Base-by-base conservation (phyloP, 2,888 invertebrate species). In the Beris morrisii region DNA sequence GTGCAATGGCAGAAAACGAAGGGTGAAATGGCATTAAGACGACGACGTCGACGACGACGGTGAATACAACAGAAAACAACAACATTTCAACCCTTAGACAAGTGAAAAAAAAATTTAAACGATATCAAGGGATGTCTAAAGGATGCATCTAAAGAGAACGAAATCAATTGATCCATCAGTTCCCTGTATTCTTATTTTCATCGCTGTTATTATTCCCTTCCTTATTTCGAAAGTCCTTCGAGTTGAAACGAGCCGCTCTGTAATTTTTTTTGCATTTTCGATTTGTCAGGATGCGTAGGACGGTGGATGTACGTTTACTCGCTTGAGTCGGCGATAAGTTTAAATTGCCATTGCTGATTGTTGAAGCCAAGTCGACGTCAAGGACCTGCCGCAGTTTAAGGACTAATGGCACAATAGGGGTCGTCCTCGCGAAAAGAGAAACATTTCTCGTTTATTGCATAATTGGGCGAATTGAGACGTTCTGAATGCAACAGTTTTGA, bases 91-190 rank as follows among this genome's bases (percentile, higher is more conserved):
- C 22, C 22, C 22, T 22, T 22, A 22, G 22, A 22, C 22, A 63
- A 38, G 52, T 67, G 52, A 57, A 67, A 67, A 38, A 64, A 64
- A 45, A 45, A 22, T 28, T 32, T 13, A 32, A 45, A 43, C 15
- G 13, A 48, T 46, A 15, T 65, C 46, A 56, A 15, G 52, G 12
- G 43, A 53, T 32, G 50, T n/a, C 13, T 32, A 57, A 54, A 56
- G 55, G 53, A 57, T 48, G 56, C 15, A 7, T 38, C 38, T 7
- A 3, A 32, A 56, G 63, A 65, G 52, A 57, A 63, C 67, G 44
- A 67, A 69, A 69, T 65, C 69, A 69, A 69, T 69, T 66, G 64
- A 67, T 67, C 66, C 67, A 65, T 67, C 66, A 64, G 64, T 65
- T 63, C 63, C 7, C 52, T 22, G 7, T 50, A 7, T 22, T 52